Evolutionary conservation across 2,113 vertebrate genomes (phyloP).

Genomic region (Macquaria ambigua): DNA sequence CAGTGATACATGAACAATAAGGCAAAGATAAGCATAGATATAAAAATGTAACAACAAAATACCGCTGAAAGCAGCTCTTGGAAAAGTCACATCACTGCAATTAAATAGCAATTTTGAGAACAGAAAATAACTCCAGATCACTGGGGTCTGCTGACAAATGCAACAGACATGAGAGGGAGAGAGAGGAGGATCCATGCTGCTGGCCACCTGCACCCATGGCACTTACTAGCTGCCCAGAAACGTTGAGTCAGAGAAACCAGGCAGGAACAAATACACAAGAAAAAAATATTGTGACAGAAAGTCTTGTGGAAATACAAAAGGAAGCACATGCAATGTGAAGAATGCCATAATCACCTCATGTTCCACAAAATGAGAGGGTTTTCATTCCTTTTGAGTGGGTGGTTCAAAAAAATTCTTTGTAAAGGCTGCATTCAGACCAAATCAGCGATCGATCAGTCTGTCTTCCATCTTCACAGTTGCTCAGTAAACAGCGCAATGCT

Average conservation of each 20-base stretch:
- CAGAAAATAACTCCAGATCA: constrained; percentile 1
- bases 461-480: too few species aligned
- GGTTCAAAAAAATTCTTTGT: neutral
- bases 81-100: neutral
- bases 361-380: neutral
- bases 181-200: constrained; percentile 44
- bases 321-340: neutral
- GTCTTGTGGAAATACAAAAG: neutral
- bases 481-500: too few species aligned
- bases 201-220: constrained; percentile 38
- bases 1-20: too few species aligned
- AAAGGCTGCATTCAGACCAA: neutral
- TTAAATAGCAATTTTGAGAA: neutral
- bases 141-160: constrained; percentile 10
- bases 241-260: constrained; percentile 5
- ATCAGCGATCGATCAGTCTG: too few species aligned
- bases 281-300: neutral
- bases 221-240: neutral
- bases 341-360: neutral
- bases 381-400: neutral
- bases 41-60: neutral
- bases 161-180: neutral
- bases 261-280: neutral
- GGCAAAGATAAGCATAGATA: too few species aligned
- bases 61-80: neutral